phyloP scores from a whole-genome alignment of 2,888 invertebrate species.

The Rhingia campestris region DNA sequence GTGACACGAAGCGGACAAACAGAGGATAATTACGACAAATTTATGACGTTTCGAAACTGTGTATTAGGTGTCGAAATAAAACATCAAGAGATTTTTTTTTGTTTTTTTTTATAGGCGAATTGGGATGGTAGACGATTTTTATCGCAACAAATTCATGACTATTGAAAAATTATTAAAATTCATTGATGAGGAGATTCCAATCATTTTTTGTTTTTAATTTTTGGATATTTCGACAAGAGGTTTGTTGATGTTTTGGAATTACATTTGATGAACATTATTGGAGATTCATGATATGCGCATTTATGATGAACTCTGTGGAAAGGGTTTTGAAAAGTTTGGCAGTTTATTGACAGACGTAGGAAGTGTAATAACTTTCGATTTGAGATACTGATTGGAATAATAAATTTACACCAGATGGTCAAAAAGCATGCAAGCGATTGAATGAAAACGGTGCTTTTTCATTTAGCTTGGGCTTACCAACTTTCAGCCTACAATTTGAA shows the following conservation, averaged over 20 bases:
- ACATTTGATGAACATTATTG: constrained; percentile 18
- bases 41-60: constrained; percentile 63
- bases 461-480: too few species aligned
- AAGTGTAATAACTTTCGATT: too few species aligned
- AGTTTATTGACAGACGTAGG: too few species aligned
- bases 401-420: too few species aligned
- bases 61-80: constrained; percentile 66
- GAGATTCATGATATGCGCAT: not conserved
- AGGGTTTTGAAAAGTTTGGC: too few species aligned
- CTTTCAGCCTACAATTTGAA: too few species aligned
- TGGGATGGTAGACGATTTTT: constrained; percentile 54
- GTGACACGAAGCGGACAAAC: constrained; percentile 44
- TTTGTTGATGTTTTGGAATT: not conserved
- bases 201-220: constrained; percentile 2
- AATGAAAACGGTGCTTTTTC: too few species aligned
- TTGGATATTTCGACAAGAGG: not conserved
- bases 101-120: constrained; percentile 33
- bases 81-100: constrained; percentile 52
- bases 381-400: too few species aligned
- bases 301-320: too few species aligned
- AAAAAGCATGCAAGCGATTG: too few species aligned
- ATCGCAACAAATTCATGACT: constrained; percentile 49
- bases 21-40: constrained; percentile 56
- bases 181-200: constrained; percentile 38
- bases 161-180: constrained; percentile 63